phyloP scores from a whole-genome alignment of 2,888 invertebrate species.

The Drosophila setosimentum region DNA sequence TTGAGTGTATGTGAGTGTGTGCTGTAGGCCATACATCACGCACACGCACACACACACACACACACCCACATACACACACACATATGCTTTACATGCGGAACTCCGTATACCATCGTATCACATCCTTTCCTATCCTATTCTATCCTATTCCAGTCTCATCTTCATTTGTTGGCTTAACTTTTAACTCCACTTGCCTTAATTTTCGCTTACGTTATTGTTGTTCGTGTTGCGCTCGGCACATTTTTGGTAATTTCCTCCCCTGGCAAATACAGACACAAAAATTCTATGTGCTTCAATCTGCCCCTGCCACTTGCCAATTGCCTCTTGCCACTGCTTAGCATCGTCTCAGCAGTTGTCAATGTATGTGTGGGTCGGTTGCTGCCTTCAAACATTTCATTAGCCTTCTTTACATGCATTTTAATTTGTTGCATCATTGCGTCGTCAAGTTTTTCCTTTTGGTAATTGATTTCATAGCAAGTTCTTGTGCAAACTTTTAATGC shows the following conservation, averaged over 20 bases:
- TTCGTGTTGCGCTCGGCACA: constrained; percentile 65
- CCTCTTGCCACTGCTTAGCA: background rate
- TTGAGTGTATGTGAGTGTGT: constrained; percentile 26
- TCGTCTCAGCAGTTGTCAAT: background rate
- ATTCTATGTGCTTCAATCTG: constrained; percentile 29
- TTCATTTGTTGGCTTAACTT: constrained; percentile 76
- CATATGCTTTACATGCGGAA: background rate
- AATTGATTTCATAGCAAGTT: constrained; percentile 67
- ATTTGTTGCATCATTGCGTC: constrained; percentile 76
- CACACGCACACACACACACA: constrained; percentile 20
- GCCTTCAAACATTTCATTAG: constrained; percentile 64
- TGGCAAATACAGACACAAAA: constrained; percentile 43
- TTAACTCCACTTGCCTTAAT: constrained; percentile 77
- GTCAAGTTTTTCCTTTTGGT: constrained; percentile 46
- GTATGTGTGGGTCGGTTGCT: background rate
- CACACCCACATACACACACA: background rate
- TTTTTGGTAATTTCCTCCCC: constrained; percentile 70
- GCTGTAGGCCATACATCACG: constrained; percentile 61
- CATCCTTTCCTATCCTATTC: background rate
- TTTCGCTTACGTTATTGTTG: constrained; percentile 63
- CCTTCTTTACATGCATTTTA: constrained; percentile 62
- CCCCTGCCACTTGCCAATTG: background rate
- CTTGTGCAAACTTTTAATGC: constrained; percentile 58
- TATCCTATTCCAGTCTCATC: constrained; percentile 36
- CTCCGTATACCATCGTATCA: background rate